Percentiles rank a stretch among this genome's conserved stretches.
These are phyloP conservation scores for Melospiza melodia DNA, from an alignment of 2,113 vertebrate species.

Conservation along the genomic window DNA sequence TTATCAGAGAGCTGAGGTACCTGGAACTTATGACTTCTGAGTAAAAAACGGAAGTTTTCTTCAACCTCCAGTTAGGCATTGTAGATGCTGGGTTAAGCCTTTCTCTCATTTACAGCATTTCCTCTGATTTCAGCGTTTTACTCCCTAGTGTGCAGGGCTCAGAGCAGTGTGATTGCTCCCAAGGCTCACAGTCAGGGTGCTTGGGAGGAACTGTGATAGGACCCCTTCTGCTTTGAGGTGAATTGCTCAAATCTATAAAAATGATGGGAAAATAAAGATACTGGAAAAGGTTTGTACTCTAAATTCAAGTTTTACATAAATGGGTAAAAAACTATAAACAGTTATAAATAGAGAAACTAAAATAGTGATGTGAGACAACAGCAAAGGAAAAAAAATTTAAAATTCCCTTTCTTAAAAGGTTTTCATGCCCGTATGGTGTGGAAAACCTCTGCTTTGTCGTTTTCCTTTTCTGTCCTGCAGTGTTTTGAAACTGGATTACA, in stretches of 20 bases:
- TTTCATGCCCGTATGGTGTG: neutral
- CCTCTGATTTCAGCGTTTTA: neutral
- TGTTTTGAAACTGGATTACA: neutral
- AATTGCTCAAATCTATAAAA: neutral
- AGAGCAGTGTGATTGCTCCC: neutral
- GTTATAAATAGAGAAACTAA: neutral
- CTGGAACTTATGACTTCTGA: neutral
- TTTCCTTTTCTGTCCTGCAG: neutral
- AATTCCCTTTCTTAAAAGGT: neutral
- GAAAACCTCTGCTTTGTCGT: neutral
- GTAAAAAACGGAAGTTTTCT: neutral
- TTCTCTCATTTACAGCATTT: neutral
- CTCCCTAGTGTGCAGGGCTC: accelerated
- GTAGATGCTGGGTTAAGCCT: neutral
- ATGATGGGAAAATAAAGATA: neutral
- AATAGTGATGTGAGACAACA: neutral
- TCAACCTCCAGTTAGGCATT: neutral
- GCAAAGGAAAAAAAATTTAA: neutral
- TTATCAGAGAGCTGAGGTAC: neutral
- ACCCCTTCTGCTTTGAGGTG: neutral
- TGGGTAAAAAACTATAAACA: neutral
- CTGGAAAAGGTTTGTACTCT: neutral
- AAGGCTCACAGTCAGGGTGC: neutral
- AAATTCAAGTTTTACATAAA: neutral
- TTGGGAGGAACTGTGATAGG: neutral